Evolutionary conservation across 2,113 vertebrate species (phyloP).

Genomic region (Leucopsar rothschildi): DNA sequence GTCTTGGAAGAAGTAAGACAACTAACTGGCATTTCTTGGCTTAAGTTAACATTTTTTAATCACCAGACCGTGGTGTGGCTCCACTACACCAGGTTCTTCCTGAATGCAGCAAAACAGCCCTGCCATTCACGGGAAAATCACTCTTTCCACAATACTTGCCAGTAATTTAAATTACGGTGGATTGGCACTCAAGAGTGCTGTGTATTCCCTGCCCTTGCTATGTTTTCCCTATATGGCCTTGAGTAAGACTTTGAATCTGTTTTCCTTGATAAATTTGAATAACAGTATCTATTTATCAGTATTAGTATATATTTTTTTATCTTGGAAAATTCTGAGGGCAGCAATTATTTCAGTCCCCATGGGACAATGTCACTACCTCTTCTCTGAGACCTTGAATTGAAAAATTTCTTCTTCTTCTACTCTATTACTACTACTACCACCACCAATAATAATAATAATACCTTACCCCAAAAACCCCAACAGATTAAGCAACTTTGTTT

Average conservation of each 20-base stretch:
- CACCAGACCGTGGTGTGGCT: conserved; percentile 33
- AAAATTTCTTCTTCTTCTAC: background rate
- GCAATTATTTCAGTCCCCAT: background rate
- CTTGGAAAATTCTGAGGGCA: background rate
- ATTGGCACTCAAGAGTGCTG: background rate
- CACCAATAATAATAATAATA: no score
- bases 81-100: background rate
- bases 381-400: background rate
- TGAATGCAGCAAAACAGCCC: conserved; percentile 14
- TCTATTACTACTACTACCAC: background rate
- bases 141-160: background rate
- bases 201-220: background rate
- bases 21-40: background rate
- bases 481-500: background rate
- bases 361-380: background rate
- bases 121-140: conserved; percentile 9
- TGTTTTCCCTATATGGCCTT: accelerated
- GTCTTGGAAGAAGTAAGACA: background rate
- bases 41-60: conserved; percentile 10
- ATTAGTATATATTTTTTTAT: background rate
- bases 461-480: background rate
- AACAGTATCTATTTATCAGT: background rate
- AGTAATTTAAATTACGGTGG: background rate
- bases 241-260: background rate
- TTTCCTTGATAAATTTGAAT: background rate